phyloP scores from a whole-genome alignment of 1,140 invertebrate species.

The Papilio polytes region DNA sequence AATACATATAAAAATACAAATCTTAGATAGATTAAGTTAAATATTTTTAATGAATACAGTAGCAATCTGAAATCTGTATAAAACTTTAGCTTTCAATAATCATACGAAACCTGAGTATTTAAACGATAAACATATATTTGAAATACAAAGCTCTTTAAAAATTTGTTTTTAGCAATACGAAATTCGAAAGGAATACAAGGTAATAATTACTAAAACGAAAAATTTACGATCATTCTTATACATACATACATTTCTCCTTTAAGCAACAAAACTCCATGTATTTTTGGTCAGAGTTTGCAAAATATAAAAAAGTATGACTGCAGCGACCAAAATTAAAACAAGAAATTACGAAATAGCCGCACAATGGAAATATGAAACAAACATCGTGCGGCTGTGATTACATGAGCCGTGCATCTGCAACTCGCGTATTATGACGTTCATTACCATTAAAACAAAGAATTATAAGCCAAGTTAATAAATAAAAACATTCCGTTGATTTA shows the following conservation, averaged over 20 bases:
- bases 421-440: not conserved
- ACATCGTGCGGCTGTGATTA: not conserved
- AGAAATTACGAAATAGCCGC: not conserved
- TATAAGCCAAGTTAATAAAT: constrained; percentile 20
- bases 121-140: not conserved
- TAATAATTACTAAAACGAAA: not conserved
- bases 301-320: constrained; percentile 2
- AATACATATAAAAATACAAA: too few relatives aligned
- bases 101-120: not conserved
- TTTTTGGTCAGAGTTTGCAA: not conserved
- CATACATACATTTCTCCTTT: not conserved
- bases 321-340: constrained; percentile 6
- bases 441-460: constrained; percentile 27
- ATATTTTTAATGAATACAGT: not conserved
- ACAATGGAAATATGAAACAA: not conserved
- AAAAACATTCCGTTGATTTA: constrained; percentile 21
- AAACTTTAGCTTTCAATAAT: not conserved
- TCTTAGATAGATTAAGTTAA: too few relatives aligned
- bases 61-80: not conserved
- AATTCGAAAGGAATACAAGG: not conserved
- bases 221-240: not conserved
- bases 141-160: not conserved
- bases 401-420: constrained; percentile 11
- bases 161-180: not conserved
- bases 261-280: not conserved